These are phyloP conservation scores for Rhadina sibilatrix DNA, from an alignment of 2,113 vertebrate species.

Conservation along the genomic window DNA sequence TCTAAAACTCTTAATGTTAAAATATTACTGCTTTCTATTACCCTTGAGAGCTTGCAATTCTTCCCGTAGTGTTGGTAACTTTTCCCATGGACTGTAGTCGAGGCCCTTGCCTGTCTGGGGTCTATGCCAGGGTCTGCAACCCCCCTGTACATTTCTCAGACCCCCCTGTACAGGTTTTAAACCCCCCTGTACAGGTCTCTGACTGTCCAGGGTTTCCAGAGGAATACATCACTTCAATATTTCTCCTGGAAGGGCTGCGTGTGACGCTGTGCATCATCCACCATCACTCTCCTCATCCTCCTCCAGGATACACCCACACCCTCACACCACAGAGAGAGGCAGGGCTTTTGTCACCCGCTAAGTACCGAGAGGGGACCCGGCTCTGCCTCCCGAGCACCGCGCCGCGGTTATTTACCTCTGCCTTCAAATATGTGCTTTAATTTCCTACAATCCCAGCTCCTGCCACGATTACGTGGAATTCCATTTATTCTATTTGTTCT, in stretches of 20 bases:
- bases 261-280: not conserved
- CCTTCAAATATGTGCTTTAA: conserved; percentile 70
- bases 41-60: too few relatives aligned
- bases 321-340: not conserved
- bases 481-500: conserved; percentile 75
- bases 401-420: conserved; percentile 53
- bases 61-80: too few relatives aligned
- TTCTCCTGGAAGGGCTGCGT: not conserved
- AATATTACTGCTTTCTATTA: too few relatives aligned
- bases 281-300: conserved; percentile 19
- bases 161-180: too few relatives aligned
- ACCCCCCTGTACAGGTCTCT: too few relatives aligned
- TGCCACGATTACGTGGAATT: conserved; percentile 71
- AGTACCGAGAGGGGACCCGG: conserved; percentile 20
- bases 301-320: not conserved
- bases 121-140: too few relatives aligned
- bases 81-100: too few relatives aligned
- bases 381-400: conserved; percentile 7
- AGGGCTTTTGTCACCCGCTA: not conserved
- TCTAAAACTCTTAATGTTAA: too few relatives aligned
- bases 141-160: too few relatives aligned
- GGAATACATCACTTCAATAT: too few relatives aligned
- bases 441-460: conserved; percentile 71
- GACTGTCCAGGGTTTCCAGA: too few relatives aligned
- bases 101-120: too few relatives aligned